Evolutionary conservation across 2,797 vertebrate genomes (phyloP).

Genomic region (Pangasius macronema): DNA sequence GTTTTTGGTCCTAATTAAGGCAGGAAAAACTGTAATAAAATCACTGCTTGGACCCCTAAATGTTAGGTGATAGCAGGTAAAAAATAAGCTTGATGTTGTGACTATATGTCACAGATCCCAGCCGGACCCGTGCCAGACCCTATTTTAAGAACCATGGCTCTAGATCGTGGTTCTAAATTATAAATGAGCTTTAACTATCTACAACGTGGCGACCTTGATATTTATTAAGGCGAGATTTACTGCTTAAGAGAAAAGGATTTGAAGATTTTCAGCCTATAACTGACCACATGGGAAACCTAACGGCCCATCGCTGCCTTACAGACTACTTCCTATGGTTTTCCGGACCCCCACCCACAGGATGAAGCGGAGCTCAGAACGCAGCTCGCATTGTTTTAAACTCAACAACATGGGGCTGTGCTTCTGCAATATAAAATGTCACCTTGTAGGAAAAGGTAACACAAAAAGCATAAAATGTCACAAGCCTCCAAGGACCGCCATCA

Average conservation of each 20-base stretch:
- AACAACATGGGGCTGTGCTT: conserved; percentile 40
- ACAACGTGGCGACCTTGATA: neutral
- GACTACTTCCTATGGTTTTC: conserved; percentile 73
- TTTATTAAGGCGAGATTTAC: neutral
- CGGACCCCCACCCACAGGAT: conserved; percentile 76
- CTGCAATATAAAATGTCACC: conserved; percentile 38
- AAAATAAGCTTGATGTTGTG: neutral
- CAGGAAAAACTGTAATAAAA: neutral
- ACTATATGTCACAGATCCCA: neutral
- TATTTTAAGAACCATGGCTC: neutral
- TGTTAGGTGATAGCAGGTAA: neutral
- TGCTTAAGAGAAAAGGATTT: neutral
- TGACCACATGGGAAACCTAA: conserved; percentile 36
- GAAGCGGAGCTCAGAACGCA: conserved; percentile 57
- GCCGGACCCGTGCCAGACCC: neutral
- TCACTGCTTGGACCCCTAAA: neutral
- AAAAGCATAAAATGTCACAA: conserved; percentile 29
- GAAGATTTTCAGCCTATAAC: conserved; percentile 7
- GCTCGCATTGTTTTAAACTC: conserved; percentile 69
- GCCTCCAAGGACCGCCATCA: conserved; percentile 23
- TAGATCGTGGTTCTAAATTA: neutral
- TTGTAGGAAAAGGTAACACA: neutral
- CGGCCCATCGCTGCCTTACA: conserved; percentile 68
- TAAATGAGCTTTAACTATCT: neutral
- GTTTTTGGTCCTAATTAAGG: neutral